phyloP scores from a whole-genome alignment of 1,140 invertebrate genomes.

The Marisa cornuarietis region DNA sequence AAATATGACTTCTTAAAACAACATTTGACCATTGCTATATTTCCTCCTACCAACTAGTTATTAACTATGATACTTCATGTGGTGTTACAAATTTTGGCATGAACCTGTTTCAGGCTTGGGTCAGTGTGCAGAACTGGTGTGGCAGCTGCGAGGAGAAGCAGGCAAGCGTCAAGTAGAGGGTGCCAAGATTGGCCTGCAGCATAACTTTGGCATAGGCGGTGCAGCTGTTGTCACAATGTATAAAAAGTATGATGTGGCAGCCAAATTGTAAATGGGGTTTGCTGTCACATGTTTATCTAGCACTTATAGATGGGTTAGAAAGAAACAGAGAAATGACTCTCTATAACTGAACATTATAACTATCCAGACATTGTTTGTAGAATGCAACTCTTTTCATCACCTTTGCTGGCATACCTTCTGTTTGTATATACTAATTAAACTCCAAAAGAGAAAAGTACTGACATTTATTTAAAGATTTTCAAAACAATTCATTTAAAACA shows the following conservation, averaged over 20 bases:
- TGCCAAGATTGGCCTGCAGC: constrained; percentile 88
- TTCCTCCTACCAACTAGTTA: background rate
- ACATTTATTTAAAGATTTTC: too few species aligned
- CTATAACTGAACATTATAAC: too few species aligned
- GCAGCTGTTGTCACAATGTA: constrained; percentile 94
- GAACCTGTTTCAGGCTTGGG: constrained; percentile 75
- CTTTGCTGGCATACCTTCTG: too few species aligned
- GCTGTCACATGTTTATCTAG: too few species aligned
- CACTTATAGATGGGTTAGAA: too few species aligned
- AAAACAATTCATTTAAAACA: too few species aligned
- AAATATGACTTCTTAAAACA: background rate
- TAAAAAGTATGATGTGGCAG: constrained; percentile 55
- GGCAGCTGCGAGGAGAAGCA: constrained; percentile 87
- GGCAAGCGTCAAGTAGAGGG: constrained; percentile 89
- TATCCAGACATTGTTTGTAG: too few species aligned
- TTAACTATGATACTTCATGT: background rate
- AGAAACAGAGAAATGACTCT: too few species aligned
- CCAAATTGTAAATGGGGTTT: too few species aligned
- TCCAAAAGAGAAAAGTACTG: too few species aligned
- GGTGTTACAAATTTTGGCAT: background rate
- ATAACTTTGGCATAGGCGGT: constrained; percentile 96
- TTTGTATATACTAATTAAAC: too few species aligned
- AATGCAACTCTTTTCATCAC: too few species aligned
- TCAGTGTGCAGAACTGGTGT: constrained; percentile 93
- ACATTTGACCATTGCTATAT: background rate